Evolutionary conservation across 2,113 vertebrate genomes (phyloP).

Genomic region (Maylandia zebra): DNA sequence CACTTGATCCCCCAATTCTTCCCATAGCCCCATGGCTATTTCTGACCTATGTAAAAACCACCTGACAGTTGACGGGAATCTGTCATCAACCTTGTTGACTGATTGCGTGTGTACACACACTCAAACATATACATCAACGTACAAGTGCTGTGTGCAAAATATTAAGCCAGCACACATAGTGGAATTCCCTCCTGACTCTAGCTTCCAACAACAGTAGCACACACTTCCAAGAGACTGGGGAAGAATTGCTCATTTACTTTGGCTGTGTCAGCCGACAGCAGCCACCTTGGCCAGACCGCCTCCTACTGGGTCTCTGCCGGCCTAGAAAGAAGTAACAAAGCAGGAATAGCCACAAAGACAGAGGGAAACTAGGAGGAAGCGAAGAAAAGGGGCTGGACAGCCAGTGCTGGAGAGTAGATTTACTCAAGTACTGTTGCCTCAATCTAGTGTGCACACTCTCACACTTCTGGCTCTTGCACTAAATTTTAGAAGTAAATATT

Average conservation of each 20-base stretch:
- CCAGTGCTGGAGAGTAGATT: neutral
- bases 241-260: conserved; percentile 45
- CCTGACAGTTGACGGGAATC: conserved; percentile 20
- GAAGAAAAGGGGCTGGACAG: neutral
- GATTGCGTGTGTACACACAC: neutral
- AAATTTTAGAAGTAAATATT: neutral
- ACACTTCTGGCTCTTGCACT: neutral
- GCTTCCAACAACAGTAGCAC: conserved; percentile 10
- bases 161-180: neutral
- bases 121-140: neutral
- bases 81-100: conserved; percentile 12
- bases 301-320: conserved; percentile 33
- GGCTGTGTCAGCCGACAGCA: conserved; percentile 37
- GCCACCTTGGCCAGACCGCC: conserved; percentile 21
- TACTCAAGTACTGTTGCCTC: neutral
- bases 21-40: conserved; percentile 31
- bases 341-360: neutral
- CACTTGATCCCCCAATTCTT: conserved; percentile 28
- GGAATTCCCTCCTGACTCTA: conserved; percentile 26
- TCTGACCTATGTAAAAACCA: conserved; percentile 33
- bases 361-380: neutral
- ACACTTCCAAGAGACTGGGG: conserved; percentile 36
- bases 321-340: neutral
- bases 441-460: neutral
- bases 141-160: neutral